A percentile compares a stretch with the other conserved stretches of the same genome.
Evolutionary conservation across 2,888 invertebrate species (phyloP).

Genomic region (Tupiocoris notatus): DNA sequence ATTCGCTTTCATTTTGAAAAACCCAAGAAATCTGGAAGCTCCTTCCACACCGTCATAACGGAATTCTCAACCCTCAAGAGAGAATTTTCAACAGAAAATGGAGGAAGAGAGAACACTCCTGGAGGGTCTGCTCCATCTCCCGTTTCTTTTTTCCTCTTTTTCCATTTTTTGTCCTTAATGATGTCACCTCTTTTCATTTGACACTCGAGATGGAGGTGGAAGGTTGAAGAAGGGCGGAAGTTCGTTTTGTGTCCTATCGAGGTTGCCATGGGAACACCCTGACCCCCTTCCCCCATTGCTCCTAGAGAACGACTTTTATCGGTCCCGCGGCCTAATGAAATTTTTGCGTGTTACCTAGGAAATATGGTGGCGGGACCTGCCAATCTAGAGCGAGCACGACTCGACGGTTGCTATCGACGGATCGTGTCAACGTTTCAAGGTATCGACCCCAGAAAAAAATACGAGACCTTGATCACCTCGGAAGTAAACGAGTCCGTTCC

Average conservation of each 20-base stretch:
- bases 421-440: neutral
- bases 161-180: slow-evolving; percentile 22
- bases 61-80: neutral
- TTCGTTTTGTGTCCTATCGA: slow-evolving; percentile 41
- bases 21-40: neutral
- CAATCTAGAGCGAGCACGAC: slow-evolving; percentile 6
- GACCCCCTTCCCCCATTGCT: neutral
- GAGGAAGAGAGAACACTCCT: neutral
- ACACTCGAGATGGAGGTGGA: slow-evolving; percentile 21
- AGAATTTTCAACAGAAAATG: neutral
- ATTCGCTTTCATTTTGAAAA: no score
- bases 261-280: slow-evolving; percentile 31
- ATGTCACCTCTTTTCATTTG: slow-evolving; percentile 39
- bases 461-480: neutral
- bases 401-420: slow-evolving; percentile 8
- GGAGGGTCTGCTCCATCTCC: neutral
- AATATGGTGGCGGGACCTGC: slow-evolving; percentile 32
- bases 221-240: slow-evolving; percentile 1
- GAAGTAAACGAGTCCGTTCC: no score
- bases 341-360: slow-evolving; percentile 41
- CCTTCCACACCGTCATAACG: neutral
- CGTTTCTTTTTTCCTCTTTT: neutral
- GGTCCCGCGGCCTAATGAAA: slow-evolving; percentile 26
- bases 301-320: neutral
- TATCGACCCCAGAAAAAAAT: neutral